Base-by-base conservation (phyloP, 2,888 invertebrate species). In the Coronaproctus castanopsis region DNA sequence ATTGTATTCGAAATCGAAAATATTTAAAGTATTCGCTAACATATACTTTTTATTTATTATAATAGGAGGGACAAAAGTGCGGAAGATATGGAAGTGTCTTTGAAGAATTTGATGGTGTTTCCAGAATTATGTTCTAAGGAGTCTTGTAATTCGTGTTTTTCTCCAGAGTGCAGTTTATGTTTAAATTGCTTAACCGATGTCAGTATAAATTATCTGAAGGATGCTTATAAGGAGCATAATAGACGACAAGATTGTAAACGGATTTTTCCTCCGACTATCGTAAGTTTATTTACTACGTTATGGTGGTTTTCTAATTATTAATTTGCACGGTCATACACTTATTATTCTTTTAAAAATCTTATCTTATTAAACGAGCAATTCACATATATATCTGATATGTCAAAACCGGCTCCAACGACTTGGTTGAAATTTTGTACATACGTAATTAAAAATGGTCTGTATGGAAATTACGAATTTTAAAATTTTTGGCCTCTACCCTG, bases 221-320 rank as follows among this genome's bases (percentile, higher is more conserved):
- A 75, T 63, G 84, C 91, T 0, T 85, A 85, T 68, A 74, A 77
- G 57, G 95, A 97, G 69, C 87, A 90, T 70, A 71, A 85, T 21
- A 85, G 87, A 69, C 78, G 80, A 66, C 82, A 83, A 60, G 84
- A 86, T 65, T 91, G 83, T 71, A 80, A 82, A 67, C 77, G 95
- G 65, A 76, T 95, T 23, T 82, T 87, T 67, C 95, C 95, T 1
- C 83, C 83, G 14, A 69, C 79, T 24, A 80, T 83, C 76, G 81
- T 73, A 68, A 69, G 68, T 65, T 49, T 71, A 63, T 65, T 54
- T 23, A 50, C 22, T 24, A 55, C 61, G 49, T 21, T n/a, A n/a
- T n/a, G n/a, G n/a, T n/a, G n/a, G n/a, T n/a, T n/a, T n/a, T n/a
- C n/a, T n/a, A n/a, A n/a, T n/a, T n/a, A n/a, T n/a, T n/a, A n/a